Conservation (phyloP, 2,797 vertebrate species). For the Acanthurus tractus region DNA sequence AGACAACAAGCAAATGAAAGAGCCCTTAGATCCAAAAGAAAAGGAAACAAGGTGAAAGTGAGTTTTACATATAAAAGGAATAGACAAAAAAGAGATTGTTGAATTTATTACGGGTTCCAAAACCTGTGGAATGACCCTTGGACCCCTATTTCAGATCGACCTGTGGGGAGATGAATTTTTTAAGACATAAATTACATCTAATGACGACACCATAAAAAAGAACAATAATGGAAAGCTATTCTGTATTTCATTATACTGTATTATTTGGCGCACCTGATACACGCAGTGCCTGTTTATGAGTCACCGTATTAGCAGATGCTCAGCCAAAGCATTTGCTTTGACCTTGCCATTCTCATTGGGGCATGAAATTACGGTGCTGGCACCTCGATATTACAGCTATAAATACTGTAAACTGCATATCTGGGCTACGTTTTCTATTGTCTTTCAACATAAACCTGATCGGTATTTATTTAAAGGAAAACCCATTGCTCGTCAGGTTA, state of each 20-base stretch:
- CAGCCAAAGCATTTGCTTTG: constrained; percentile 99
- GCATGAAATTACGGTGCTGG: constrained; percentile 99
- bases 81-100: constrained; percentile 79
- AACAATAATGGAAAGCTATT: constrained; percentile 99
- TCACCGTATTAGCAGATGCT: constrained; percentile 99
- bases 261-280: constrained; percentile 99
- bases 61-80: constrained; percentile 88
- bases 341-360: constrained; percentile 99
- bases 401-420: constrained; percentile 99
- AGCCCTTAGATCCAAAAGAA: constrained; percentile 82
- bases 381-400: constrained; percentile 99
- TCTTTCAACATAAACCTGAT: constrained; percentile 99
- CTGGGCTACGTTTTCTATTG: constrained; percentile 99
- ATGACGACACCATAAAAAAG: constrained; percentile 99
- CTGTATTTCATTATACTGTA: constrained; percentile 99
- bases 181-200: constrained; percentile 99
- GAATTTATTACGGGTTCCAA: constrained; percentile 87
- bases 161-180: constrained; percentile 96
- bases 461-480: constrained; percentile 99
- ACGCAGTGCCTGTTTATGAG: constrained; percentile 99
- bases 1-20: constrained; percentile 82
- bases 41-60: constrained; percentile 80
- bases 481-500: constrained; percentile 99
- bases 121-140: constrained; percentile 97
- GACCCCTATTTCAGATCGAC: constrained; percentile 97